Conservation (phyloP, 2,113 vertebrate genomes). For the Sciurus niger region DNA sequence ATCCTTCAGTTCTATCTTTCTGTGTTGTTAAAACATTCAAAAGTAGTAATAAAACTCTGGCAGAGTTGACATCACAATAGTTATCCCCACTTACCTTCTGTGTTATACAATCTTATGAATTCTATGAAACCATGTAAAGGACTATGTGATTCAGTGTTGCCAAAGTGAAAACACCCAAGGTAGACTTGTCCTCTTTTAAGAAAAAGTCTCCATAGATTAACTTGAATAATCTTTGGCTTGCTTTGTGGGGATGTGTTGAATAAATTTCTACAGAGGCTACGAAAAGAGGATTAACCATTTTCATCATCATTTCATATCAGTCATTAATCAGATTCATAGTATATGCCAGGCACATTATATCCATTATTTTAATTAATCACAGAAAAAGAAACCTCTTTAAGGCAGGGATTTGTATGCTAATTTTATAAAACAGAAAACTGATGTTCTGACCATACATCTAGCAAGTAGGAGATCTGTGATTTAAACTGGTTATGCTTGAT, state of each 20-base stretch:
- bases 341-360: not conserved
- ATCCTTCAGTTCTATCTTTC: not conserved
- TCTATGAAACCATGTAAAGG: not conserved
- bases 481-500: conserved; percentile 19
- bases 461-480: not conserved
- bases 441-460: not conserved
- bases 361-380: conserved; percentile 64
- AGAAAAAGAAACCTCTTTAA: conserved; percentile 35
- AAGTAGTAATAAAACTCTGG: not conserved
- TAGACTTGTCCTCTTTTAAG: not conserved
- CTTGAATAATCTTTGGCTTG: conserved; percentile 28
- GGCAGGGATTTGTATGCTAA: not conserved
- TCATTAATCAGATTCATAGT: conserved; percentile 49
- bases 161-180: not conserved
- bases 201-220: not conserved
- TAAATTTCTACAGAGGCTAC: conserved; percentile 6
- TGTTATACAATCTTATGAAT: not conserved
- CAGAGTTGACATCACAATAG: not conserved
- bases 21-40: not conserved
- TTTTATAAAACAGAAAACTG: conserved; percentile 25
- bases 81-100: not conserved
- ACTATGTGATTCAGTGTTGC: not conserved
- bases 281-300: conserved; percentile 26
- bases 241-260: not conserved
- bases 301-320: conserved; percentile 40